Conservation (phyloP, 1,140 invertebrate species). For the Drosophila truncata region DNA sequence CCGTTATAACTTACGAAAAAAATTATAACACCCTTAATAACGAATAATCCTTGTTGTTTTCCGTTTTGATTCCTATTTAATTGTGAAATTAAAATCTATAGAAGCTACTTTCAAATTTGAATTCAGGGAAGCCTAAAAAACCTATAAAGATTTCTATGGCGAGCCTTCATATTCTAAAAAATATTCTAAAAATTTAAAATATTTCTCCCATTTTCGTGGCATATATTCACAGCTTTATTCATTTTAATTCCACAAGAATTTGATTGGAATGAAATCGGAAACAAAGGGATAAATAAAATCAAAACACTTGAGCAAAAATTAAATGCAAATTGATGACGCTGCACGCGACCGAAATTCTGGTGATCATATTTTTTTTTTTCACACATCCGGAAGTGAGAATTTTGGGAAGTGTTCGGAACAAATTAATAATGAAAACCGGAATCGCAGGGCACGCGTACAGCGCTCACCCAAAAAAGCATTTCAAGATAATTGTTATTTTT, state of each 20-base stretch:
- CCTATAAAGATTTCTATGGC: neutral
- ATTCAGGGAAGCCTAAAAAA: neutral
- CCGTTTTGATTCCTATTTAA: neutral
- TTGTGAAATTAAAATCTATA: neutral
- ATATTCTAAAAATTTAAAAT: neutral
- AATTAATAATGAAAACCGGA: slow-evolving; percentile 5
- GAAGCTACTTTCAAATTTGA: accelerated
- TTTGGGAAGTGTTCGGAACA: neutral
- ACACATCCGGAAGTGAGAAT: neutral
- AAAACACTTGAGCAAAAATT: slow-evolving; percentile 29
- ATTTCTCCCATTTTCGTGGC: neutral
- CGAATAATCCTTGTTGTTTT: neutral
- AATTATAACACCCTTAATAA: slow-evolving; percentile 37
- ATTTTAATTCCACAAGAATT: neutral
- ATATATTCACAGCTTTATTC: neutral
- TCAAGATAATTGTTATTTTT: slow-evolving; percentile 59
- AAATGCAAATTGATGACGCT: slow-evolving; percentile 33
- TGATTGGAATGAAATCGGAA: neutral
- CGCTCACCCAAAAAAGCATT: slow-evolving; percentile 8
- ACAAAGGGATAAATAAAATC: slow-evolving; percentile 2
- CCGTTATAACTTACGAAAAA: slow-evolving; percentile 58
- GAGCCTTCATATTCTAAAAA: neutral
- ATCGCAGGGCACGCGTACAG: slow-evolving; percentile 19
- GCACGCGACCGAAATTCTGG: neutral
- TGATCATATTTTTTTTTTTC: neutral